Base-by-base conservation (phyloP, 1,140 invertebrate species). In the Drosophila kurseongensis region DNA sequence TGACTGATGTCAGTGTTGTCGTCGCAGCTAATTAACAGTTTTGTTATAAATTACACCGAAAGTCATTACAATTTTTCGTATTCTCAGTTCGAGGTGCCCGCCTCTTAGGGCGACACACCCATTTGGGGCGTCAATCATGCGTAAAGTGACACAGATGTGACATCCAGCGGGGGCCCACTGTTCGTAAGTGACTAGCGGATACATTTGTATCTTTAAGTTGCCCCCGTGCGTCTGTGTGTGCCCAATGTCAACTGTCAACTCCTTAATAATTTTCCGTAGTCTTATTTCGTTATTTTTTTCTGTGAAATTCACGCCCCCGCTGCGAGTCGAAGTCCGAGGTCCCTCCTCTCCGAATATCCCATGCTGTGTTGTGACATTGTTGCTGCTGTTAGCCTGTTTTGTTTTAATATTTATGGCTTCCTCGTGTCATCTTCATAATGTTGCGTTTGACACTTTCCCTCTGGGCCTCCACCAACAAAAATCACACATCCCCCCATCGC, bases 21-120 rank as follows among this genome's bases (percentile, higher is more conserved):
- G 90, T 90, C 75, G 77, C 83, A 86, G 90, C 90, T 91, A 91
- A 91, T 91, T 91, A 91, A 91, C 90, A 90, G 84, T 85, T 90
- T 91, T 85, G 86, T 90, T 90, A 85, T 91, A 91, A 91, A 91
- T 90, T 91, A 91, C 81, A 79, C 50, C 50, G 51, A 78, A 75
- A 80, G 73, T 67, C 85, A 90, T 84, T 90, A 78, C 59, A 84
- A 65, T 89, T 62, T 75, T 88, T 59, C 62, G 67, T 71, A 45
- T 68, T 54, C 65, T 47, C 71, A 36, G 36, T 48, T 48, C 41
- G 52, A 50, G 38, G 63, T 63, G 63, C 59, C 45, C 13, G 18
- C 9, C 23, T 45, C 42, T 16, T 18, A 13, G 44, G 44, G 56
- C 54, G 58, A 27, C 61, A 66, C 65, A 44, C 65, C 65, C 75